Conservation (phyloP, 2,888 invertebrate species). For the Deroplatys truncata region DNA sequence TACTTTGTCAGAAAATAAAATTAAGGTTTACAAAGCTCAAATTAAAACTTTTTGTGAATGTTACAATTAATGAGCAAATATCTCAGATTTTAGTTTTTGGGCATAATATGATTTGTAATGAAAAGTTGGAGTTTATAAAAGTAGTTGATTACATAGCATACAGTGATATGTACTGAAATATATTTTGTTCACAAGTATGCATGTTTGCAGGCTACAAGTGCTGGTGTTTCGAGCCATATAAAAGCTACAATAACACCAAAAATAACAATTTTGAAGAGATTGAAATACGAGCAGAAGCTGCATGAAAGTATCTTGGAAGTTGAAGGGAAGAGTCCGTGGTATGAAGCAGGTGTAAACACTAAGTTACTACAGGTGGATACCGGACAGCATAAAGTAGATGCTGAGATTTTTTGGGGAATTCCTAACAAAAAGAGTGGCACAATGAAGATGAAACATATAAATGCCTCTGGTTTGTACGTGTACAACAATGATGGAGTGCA, state of each 20-base stretch:
- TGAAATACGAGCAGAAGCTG: background rate
- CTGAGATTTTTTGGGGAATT: background rate
- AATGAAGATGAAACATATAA: background rate
- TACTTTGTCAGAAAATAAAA: too few species aligned
- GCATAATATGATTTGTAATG: too few species aligned
- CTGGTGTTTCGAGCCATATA: background rate
- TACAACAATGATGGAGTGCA: slow-evolving; percentile 32
- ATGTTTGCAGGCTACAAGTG: background rate
- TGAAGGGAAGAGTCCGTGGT: slow-evolving; percentile 19
- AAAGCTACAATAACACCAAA: background rate
- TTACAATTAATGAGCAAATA: too few species aligned
- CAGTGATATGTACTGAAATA: too few species aligned
- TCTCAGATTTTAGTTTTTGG: too few species aligned
- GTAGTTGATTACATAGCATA: too few species aligned
- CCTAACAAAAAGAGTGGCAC: background rate
- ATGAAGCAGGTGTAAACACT: slow-evolving; percentile 4
- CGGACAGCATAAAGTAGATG: slow-evolving; percentile 23
- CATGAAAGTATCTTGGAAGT: background rate
- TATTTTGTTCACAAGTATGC: background rate
- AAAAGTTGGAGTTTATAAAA: too few species aligned
- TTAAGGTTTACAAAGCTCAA: too few species aligned
- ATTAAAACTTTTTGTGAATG: too few species aligned
- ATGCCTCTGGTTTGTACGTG: slow-evolving; percentile 11
- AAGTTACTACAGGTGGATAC: slow-evolving; percentile 29
- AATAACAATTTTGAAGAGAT: background rate